Evolutionary conservation across 2,888 invertebrate genomes (phyloP).

Genomic region (Heteromyza rotundicornis): DNA sequence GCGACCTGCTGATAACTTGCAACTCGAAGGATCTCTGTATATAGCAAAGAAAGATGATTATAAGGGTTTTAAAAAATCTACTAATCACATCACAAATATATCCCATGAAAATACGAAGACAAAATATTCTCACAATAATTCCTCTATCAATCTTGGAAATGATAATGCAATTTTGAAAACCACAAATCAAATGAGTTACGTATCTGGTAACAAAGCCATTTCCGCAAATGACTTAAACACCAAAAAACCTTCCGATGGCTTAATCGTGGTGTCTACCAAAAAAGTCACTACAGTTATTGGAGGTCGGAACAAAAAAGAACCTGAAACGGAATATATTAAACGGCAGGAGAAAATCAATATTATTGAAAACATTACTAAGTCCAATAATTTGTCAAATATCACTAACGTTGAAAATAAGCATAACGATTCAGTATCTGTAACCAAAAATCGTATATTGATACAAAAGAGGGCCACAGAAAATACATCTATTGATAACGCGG

Average conservation of each 20-base stretch:
- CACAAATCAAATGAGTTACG: conserved; percentile 68
- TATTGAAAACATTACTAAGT: conserved; percentile 56
- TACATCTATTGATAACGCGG: neutral
- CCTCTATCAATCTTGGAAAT: conserved; percentile 70
- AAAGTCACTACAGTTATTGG: conserved; percentile 63
- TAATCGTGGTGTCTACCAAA: conserved; percentile 65
- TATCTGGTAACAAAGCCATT: conserved; percentile 62
- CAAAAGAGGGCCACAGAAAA: conserved; percentile 27
- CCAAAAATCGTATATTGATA: conserved; percentile 40
- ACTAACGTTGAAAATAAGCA: conserved; percentile 51
- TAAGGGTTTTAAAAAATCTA: conserved; percentile 25
- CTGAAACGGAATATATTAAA: conserved; percentile 57
- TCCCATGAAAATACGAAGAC: conserved; percentile 32
- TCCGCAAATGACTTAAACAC: conserved; percentile 59
- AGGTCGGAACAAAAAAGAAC: conserved; percentile 53
- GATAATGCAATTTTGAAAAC: conserved; percentile 66
- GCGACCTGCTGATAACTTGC: conserved; percentile 69
- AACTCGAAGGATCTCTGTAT: conserved; percentile 65
- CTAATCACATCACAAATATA: conserved; percentile 33
- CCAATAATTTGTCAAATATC: conserved; percentile 53
- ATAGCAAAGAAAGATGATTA: conserved; percentile 46
- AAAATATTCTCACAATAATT: conserved; percentile 61
- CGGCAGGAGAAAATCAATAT: conserved; percentile 56
- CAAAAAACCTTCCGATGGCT: conserved; percentile 64
- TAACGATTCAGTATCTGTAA: conserved; percentile 45